Evolutionary conservation across 2,888 invertebrate species (phyloP), one percentile per base, ranked within the genome.

Genomic region (Seira musarum): DNA sequence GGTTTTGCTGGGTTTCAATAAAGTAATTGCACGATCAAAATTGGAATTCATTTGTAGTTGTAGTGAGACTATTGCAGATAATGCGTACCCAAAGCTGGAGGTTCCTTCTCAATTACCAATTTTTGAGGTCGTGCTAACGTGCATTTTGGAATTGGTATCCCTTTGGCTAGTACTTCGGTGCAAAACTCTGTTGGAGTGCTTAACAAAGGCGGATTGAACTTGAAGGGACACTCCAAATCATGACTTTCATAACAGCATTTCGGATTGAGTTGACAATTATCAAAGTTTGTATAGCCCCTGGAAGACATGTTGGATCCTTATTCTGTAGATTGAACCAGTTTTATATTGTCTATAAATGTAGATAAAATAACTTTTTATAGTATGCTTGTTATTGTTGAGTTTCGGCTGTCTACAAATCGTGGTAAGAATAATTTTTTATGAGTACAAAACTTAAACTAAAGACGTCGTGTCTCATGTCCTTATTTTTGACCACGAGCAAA

Each of bases 171-270:
- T 1, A 53, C 79, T 22, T 79, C 68, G 8, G 67, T 60, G 35
- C 79, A 73, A 24, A 79, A 79, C 15, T 79, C 79, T 3, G 72
- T 73, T 8, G 72, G 53, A 21, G 72, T 67, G 72, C 68, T 68
- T 49, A 79, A 68, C 25, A 79, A 30, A 13, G 79, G 79, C 1
- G 79, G 79, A 64, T 79, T 40, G 24, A 79, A 79, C 40, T 72
- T 72, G 25, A 8, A 68, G 24, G 72, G 66, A 22, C 72, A 79
- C 64, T 68, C 72, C 49, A 73, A 63, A 60, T 71, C 78, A 24
- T 77, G 69, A 2, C 67, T 19, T 60, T 70, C 66, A 57, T 65
- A 70, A 21, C 70, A 77, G 46, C 77, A 77, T 70, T 70, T 66
- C 46, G 77, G 70, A 60, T 60, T 70, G 15, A 66, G 66, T n/a